Evolutionary conservation across 53 echinoderm and acorn worm species (phyloP).

Genomic region (Crossaster papposus): DNA sequence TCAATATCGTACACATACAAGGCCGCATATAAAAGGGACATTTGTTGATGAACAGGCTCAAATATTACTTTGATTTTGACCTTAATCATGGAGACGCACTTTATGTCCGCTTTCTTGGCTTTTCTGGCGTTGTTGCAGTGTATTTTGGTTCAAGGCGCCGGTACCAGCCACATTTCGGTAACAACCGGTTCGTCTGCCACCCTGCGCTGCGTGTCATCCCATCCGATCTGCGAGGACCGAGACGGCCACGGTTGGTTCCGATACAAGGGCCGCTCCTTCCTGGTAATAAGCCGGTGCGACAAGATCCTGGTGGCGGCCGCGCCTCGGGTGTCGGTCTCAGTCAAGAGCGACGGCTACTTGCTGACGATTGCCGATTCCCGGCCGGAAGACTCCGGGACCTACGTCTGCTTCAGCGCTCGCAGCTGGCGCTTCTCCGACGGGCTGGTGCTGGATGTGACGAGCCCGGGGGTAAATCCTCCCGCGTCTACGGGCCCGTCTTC

Average conservation of each 20-base stretch:
- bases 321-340: neutral
- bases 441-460: neutral
- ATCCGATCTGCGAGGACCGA: neutral
- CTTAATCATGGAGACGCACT: neutral
- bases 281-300: slow-evolving; percentile 5
- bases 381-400: neutral
- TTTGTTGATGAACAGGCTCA: too few species aligned
- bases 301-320: neutral
- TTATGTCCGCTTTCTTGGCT: neutral
- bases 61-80: neutral
- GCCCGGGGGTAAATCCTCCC: neutral
- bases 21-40: neutral
- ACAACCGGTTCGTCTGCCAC: neutral
- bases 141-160: neutral
- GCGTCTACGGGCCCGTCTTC: neutral
- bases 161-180: neutral
- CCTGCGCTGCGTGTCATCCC: neutral
- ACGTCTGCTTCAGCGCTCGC: neutral
- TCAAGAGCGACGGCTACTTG: neutral
- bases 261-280: neutral
- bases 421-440: slow-evolving; percentile 4
- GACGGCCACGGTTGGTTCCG: neutral
- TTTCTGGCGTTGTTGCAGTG: neutral
- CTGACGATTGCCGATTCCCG: neutral
- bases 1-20: neutral